Conservation (phyloP, 64 coral and sea anemone genomes). For the Platygyra sinensis region DNA sequence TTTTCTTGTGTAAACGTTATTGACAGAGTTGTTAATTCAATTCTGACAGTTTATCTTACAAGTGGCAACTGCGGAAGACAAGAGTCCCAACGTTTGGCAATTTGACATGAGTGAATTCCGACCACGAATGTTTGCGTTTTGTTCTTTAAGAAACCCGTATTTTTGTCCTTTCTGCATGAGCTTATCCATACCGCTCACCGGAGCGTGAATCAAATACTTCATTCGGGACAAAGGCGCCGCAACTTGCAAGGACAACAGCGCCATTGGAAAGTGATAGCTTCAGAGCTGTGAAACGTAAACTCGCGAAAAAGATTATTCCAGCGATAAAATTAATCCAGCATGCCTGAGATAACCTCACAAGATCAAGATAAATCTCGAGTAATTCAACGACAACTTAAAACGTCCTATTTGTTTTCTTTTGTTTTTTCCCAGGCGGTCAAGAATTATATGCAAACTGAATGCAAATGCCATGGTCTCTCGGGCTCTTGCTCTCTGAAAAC, state of each 20-base stretch:
- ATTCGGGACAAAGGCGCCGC: slow-evolving; percentile 28
- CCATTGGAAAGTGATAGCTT: slow-evolving; percentile 13
- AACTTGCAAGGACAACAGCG: background rate
- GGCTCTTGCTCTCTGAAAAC: slow-evolving; percentile 73
- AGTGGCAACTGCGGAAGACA: slow-evolving; percentile 44
- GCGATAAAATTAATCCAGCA: slow-evolving; percentile 1
- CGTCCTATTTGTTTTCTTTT: background rate
- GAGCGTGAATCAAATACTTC: background rate
- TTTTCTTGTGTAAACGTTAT: slow-evolving; percentile 78
- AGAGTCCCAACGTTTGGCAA: slow-evolving; percentile 17
- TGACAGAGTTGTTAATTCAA: slow-evolving; percentile 59
- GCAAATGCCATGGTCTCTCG: slow-evolving; percentile 88
- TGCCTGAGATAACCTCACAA: slow-evolving; percentile 11
- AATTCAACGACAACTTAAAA: background rate
- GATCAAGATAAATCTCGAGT: background rate
- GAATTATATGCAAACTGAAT: slow-evolving; percentile 65
- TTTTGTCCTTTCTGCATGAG: background rate
- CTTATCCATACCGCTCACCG: background rate
- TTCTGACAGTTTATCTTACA: slow-evolving; percentile 52
- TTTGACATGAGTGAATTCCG: slow-evolving; percentile 14
- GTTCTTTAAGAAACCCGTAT: background rate
- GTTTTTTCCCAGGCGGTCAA: slow-evolving; percentile 81
- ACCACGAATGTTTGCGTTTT: slow-evolving; percentile 9
- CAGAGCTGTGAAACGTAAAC: background rate
- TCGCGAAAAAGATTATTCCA: background rate